Evolutionary conservation across 2,797 vertebrate species (phyloP), one percentile per base, ranked within the genome.

Genomic region (Pangasius mekongensis): DNA sequence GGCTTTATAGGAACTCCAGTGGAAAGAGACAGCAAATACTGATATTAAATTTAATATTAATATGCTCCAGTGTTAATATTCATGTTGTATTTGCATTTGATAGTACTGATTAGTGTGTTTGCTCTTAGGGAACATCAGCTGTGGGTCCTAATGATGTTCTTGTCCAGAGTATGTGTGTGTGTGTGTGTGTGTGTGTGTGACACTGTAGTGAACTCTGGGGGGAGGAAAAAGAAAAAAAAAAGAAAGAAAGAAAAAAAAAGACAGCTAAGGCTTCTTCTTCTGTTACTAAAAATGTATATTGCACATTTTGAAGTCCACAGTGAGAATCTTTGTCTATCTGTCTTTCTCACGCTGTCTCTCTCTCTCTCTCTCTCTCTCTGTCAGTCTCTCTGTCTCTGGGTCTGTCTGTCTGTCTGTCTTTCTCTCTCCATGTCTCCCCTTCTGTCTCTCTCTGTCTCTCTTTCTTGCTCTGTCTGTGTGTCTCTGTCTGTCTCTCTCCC

Each of bases 221-320:
- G 36, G n/a, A n/a, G n/a, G n/a, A n/a, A n/a, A n/a, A n/a, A 36
- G 3, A 36, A 36, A 36, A 36, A 36, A 36, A 77, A 77, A 49
- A 49, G 6, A 49, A 49, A 49, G 6, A 49, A 74, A 39, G 24
- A 33, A 33, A 58, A 62, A 69, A 36, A 39, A 52, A 36, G 10
- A 64, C 33, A 74, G 69, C 33, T 18, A 76, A 62, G n/a, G 27
- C 85, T 33, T 86, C 76, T 27, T 58, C 60, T 49, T 86, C 73
- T 24, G 20, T n/a, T 86, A 20, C 58, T 78, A 78, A 78, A 85
- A 86, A 86, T 86, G 80, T 54, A 62, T 80, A 47, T 52, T 67
- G n/a, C 64, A 86, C 39, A 27, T 67, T 52, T 30, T 56, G 30
- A 78, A n/a, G 56, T 62, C 56, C 56, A 76, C 56, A 62, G 69